Evolutionary conservation across 1,140 invertebrate species (phyloP).

Genomic region (Sarcophaga bullata): DNA sequence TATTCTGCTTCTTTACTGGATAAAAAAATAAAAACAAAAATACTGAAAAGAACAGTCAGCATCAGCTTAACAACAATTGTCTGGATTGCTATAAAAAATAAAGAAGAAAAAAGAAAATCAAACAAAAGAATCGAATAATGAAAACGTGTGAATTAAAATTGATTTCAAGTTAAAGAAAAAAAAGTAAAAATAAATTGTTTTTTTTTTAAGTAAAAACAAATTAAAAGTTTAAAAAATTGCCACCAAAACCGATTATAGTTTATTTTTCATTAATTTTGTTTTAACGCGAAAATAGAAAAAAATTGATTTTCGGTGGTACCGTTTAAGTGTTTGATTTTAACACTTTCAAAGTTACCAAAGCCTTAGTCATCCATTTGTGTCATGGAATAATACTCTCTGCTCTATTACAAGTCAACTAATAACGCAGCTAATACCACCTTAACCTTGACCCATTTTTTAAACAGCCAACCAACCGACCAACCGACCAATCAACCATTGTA

Average conservation of each 20-base stretch:
- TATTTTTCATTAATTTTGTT: no score
- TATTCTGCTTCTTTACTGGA: no score
- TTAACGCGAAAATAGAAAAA: background rate
- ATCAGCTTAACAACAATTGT: conserved; percentile 13
- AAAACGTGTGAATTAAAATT: conserved; percentile 31
- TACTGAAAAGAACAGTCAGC: background rate
- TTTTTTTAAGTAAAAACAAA: conserved; percentile 18
- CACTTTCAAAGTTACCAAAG: background rate
- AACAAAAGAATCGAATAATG: background rate
- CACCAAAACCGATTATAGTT: background rate
- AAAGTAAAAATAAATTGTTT: conserved; percentile 5
- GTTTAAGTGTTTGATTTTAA: conserved; percentile 7
- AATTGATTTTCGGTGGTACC: background rate
- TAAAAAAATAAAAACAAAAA: background rate
- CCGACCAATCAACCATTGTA: no score
- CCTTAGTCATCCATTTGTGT: background rate
- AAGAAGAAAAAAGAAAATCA: background rate
- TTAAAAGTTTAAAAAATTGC: conserved; percentile 20
- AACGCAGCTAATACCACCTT: background rate
- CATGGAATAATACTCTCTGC: conserved; percentile 3
- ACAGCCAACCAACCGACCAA: background rate
- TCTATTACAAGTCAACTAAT: background rate
- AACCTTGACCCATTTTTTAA: background rate
- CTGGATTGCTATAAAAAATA: background rate
- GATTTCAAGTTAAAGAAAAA: conserved; percentile 25